Evolutionary conservation across 2,797 vertebrate genomes (phyloP), one percentile per base, ranked within the genome.

Genomic region (Characodon lateralis): DNA sequence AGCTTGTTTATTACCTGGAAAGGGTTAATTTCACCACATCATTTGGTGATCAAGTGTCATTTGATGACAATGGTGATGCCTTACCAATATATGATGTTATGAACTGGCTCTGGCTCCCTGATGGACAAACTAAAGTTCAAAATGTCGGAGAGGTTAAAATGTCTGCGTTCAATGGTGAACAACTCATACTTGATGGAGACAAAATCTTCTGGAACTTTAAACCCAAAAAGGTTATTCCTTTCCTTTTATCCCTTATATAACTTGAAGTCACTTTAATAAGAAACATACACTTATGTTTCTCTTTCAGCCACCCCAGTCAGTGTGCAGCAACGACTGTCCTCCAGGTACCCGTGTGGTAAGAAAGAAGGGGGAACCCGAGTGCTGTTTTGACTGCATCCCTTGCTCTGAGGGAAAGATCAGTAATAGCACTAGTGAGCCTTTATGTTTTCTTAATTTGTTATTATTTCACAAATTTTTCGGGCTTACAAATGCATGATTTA

Each of bases 361-460:
- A 68, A 86, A n/a, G 59, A 92, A 91, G 18, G 92, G 91, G 8
- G 28, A 92, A 20, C 89, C 94, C 7, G 81, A 88, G 6, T 95
- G 94, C 74, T 96, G 95, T 80, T 95, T 95, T 73, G 91, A 95
- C 76, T 95, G 95, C 58, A 72, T 93, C 3, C 77, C 74, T 16
- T 96, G 95, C 71, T 92, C 92, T 39, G 87, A 91, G 18, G 94
- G 95, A 65, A 91, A 92, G 39, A 89, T 95, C 78, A 95, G 90
- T 68, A 95, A 95, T 81, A 56, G 78, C 0, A 92, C 92, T 61
- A 93, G 95, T 95, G 56, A 31, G 90, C 85, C 26, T 28, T 76
- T 0, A 0, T 7, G 3, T 51, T 51, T 20, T 12, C 24, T 1
- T 26, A 12, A 41, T 51, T 74, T 70, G 1, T 20, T 41, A 26